Evolutionary conservation across 92 coral and sea anemone species (phyloP), one percentile per base, ranked within the genome.

Genomic region (Montipora capitata): DNA sequence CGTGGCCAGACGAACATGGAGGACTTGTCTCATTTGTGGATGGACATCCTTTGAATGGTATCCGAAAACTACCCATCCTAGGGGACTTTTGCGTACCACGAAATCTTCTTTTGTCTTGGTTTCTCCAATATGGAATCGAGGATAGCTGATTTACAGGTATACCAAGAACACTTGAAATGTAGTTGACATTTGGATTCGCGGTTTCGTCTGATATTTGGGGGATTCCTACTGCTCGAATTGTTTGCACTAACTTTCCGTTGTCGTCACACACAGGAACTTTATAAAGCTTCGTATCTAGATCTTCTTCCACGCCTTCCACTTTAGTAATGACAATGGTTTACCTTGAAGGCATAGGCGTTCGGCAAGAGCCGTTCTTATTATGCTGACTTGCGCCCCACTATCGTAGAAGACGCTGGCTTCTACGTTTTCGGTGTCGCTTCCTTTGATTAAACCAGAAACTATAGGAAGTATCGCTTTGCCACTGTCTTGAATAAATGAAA

Each of bases 221-320:
- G 9, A 91, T 86, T 13, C 94, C 84, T n/a, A 91, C 78, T 16
- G 91, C 94, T 71, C 81, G 17, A 9, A 90, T 72, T 2, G 78
- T 74, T 20, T 85, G 87, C 38, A 73, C 69, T 48, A 10, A 27
- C 35, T 13, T 73, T 13, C 70, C 81, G 35, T 78, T 43, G n/a
- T 38, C 7, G 35, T 78, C 56, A 80, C 35, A 72, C 12, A 45
- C 51, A 45, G 51, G 51, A 45, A 45, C 51, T 45, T 45, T 45
- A 45, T 45, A 45, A 45, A 45, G 85, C 66, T 85, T 84, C 16
- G 89, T 90, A 56, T 65, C 38, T 40, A 57, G 15, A 38, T 84
- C 86, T 69, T 84, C 85, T 10, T 27, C 35, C 35, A 85, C 51
- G 15, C 73, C 90, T 51, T 86, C 86, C 10, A 90, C 86, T 59